Evolutionary conservation across 2,113 vertebrate genomes (phyloP).

Genomic region (Phasianus colchicus): DNA sequence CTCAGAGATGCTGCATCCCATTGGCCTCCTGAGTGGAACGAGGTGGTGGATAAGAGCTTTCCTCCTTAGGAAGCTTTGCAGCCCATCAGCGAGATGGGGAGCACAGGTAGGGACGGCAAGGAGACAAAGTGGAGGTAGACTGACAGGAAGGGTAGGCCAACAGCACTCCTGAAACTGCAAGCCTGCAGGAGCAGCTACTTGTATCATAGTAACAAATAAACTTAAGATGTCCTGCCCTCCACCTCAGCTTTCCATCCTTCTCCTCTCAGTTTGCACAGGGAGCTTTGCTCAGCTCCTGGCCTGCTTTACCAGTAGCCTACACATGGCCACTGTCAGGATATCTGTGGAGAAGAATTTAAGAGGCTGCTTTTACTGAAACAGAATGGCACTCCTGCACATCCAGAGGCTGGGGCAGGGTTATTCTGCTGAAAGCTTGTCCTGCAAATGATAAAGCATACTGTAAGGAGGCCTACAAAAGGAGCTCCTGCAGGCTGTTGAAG

Average conservation of each 20-base stretch:
- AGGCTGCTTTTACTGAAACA: neutral
- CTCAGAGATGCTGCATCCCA: neutral
- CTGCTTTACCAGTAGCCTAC: neutral
- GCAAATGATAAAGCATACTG: neutral
- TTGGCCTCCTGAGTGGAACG: neutral
- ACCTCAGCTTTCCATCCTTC: neutral
- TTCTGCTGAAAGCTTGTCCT: neutral
- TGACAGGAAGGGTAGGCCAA: neutral
- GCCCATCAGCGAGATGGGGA: neutral
- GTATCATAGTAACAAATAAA: neutral
- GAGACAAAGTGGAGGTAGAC: neutral
- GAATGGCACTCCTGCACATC: neutral
- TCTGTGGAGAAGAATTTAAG: neutral
- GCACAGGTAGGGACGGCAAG: neutral
- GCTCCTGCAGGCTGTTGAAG: rapidly evolving
- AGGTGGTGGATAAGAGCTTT: neutral
- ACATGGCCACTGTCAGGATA: neutral
- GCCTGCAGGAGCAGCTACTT: neutral
- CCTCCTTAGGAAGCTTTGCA: neutral
- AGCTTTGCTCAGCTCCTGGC: neutral
- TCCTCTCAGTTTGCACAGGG: neutral
- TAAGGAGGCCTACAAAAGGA: neutral
- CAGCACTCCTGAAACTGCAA: neutral
- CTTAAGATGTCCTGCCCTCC: rapidly evolving
- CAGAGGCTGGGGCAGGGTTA: neutral